Evolutionary conservation across 2,888 invertebrate genomes (phyloP).

Genomic region (Pseudococcus viburni): DNA sequence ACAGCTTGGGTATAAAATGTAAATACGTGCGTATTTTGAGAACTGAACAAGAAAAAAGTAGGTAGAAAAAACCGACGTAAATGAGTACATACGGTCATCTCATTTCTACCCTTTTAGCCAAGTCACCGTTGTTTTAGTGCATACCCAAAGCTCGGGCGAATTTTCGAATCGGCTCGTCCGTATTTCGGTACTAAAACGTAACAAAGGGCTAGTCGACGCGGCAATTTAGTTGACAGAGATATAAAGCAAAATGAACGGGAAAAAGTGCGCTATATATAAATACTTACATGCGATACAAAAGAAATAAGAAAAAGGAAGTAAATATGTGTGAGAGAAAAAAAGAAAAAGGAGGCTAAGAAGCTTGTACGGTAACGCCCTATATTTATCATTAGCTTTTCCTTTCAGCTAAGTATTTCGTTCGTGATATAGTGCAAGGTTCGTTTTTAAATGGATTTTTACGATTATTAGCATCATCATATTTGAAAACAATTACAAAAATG

Average conservation of each 20-base stretch:
- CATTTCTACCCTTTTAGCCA: not conserved
- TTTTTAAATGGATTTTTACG: not conserved
- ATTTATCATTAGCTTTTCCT: not conserved
- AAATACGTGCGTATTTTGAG: no score
- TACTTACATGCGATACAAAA: not conserved
- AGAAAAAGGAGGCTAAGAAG: not conserved
- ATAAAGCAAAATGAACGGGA: constrained; percentile 7
- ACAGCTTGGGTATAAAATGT: no score
- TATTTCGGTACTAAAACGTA: not conserved
- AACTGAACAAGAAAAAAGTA: not conserved
- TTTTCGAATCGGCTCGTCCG: not conserved
- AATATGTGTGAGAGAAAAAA: not conserved
- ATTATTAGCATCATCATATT: not conserved
- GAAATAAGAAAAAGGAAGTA: constrained; percentile 8
- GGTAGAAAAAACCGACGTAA: not conserved
- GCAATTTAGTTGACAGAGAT: constrained; percentile 21
- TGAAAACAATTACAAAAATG: not conserved
- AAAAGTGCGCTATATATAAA: not conserved
- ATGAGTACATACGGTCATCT: not conserved
- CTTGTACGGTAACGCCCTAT: not conserved
- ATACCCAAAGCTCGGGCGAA: not conserved
- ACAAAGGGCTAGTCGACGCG: not conserved
- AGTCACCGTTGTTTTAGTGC: not conserved
- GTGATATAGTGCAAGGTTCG: not conserved
- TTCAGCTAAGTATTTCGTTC: not conserved